Evolutionary conservation across 2,888 invertebrate species (phyloP).

Genomic region (Bellardia pandia): DNA sequence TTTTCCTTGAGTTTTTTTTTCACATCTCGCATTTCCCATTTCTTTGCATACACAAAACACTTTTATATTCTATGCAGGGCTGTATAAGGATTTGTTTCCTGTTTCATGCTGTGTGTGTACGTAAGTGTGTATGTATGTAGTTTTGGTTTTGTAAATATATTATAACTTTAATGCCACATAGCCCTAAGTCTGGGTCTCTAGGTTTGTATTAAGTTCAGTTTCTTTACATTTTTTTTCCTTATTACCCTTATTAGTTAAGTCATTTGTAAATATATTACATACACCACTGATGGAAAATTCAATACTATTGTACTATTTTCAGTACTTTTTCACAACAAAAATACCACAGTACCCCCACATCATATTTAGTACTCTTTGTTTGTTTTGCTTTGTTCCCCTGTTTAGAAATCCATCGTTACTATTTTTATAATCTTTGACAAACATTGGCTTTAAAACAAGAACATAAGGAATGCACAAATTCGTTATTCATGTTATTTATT

Average conservation of each 20-base stretch:
- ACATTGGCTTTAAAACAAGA: too few species aligned
- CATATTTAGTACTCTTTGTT: too few species aligned
- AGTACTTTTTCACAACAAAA: too few species aligned
- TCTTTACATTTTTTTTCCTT: constrained; percentile 29
- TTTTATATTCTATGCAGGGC: not conserved
- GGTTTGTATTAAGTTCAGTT: constrained; percentile 47
- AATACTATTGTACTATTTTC: too few species aligned
- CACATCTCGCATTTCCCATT: not conserved
- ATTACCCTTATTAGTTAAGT: constrained; percentile 67
- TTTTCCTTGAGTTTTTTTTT: not conserved
- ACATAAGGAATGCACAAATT: too few species aligned
- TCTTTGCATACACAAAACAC: constrained; percentile 21
- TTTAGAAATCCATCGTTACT: too few species aligned
- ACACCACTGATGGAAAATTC: too few species aligned
- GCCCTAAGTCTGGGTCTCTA: constrained; percentile 42
- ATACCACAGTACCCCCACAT: too few species aligned
- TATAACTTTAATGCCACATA: constrained; percentile 64
- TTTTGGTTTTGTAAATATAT: not conserved
- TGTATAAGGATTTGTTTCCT: constrained; percentile 2
- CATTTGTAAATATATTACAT: constrained; percentile 53
- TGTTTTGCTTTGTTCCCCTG: too few species aligned
- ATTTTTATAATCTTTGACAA: too few species aligned
- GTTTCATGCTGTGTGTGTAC: not conserved
- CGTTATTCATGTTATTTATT: too few species aligned
- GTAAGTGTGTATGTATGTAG: not conserved